phyloP scores from a whole-genome alignment of 2,797 vertebrate species.

The Micrastur ruficollis region DNA sequence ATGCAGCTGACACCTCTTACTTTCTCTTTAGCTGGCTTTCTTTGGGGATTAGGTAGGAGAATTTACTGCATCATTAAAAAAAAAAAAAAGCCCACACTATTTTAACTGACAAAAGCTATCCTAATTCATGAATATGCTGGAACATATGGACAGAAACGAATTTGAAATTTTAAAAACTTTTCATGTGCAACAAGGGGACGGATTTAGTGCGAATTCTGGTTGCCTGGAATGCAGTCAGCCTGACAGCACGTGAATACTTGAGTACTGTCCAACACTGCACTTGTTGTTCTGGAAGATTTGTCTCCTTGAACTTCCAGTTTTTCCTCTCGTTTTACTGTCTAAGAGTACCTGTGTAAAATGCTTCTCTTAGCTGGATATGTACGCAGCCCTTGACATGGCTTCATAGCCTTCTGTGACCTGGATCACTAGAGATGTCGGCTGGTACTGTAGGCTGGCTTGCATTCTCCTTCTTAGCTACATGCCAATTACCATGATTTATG shows the following conservation, averaged over 20 bases:
- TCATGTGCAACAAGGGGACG: background rate
- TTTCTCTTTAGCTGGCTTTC: background rate
- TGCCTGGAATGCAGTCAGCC: slow-evolving; percentile 56
- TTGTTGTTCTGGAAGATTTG: slow-evolving; percentile 9
- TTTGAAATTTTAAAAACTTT: slow-evolving; percentile 4
- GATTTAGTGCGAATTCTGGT: slow-evolving; percentile 45
- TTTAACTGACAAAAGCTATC: slow-evolving; percentile 5
- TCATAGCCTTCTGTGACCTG: background rate
- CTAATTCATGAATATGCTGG: background rate
- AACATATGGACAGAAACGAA: background rate
- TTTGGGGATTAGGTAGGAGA: background rate
- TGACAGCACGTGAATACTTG: slow-evolving; percentile 43
- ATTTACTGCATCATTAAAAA: background rate
- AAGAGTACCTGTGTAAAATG: background rate
- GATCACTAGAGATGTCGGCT: background rate
- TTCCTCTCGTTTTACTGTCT: background rate
- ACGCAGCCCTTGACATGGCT: background rate
- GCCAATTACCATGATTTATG: background rate
- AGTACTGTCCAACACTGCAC: slow-evolving; percentile 28
- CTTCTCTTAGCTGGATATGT: background rate
- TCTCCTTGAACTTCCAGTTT: background rate
- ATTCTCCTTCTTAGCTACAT: background rate
- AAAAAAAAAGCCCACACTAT: background rate
- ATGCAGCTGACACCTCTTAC: background rate
- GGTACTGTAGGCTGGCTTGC: background rate